phyloP scores from a whole-genome alignment of 2,113 vertebrate genomes.

The Oryzias javanicus region DNA sequence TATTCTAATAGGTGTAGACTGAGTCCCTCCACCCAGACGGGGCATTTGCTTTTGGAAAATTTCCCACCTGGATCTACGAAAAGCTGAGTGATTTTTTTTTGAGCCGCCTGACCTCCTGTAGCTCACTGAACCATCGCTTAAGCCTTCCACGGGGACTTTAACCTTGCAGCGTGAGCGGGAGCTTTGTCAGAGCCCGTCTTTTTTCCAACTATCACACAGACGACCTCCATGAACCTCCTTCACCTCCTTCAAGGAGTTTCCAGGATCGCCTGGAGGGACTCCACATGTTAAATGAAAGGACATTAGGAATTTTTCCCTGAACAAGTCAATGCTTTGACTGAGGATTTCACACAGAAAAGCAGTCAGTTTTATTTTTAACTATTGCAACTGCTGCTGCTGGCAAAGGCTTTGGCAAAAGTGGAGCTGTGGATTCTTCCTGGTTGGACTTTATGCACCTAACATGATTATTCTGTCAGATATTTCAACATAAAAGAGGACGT shows the following conservation, averaged over 20 bases:
- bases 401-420: too few species aligned
- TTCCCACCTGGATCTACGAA: conserved; percentile 8
- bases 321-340: too few species aligned
- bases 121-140: conserved; percentile 65
- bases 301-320: too few species aligned
- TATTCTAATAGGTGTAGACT: conserved; percentile 2
- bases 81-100: conserved; percentile 34
- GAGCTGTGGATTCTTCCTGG: too few species aligned
- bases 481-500: too few species aligned
- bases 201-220: conserved; percentile 29
- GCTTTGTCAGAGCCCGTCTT: conserved; percentile 42
- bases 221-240: conserved; percentile 44
- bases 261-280: conserved; percentile 12
- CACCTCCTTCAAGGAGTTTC: conserved; percentile 9
- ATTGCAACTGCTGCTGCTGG: too few species aligned
- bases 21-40: too few species aligned
- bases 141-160: conserved; percentile 62
- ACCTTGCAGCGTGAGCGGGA: conserved; percentile 41
- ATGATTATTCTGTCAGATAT: too few species aligned
- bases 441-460: too few species aligned
- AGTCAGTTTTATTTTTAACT: too few species aligned
- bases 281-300: not conserved
- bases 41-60: conserved; percentile 12
- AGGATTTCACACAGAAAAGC: too few species aligned
- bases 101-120: conserved; percentile 31